These are phyloP conservation scores for Neolamprologus kungweensis DNA, from an alignment of 2,113 vertebrate species.

Conservation along the genomic window DNA sequence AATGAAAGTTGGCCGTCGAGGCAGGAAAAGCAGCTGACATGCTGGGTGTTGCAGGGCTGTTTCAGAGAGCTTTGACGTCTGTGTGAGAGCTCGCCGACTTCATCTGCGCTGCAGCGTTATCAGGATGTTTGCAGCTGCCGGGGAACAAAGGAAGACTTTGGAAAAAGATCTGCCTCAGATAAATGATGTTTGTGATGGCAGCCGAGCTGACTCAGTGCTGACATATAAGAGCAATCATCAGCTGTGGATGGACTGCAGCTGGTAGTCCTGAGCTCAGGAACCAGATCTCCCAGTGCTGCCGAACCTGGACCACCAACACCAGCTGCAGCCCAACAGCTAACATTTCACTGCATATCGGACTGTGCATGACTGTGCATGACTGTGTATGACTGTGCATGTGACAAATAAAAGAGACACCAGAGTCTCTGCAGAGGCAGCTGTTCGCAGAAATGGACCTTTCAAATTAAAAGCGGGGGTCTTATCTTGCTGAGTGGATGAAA, in stretches of 20 bases:
- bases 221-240: neutral
- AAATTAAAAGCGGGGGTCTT: neutral
- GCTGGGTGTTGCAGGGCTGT: neutral
- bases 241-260: neutral
- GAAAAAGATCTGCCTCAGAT: neutral
- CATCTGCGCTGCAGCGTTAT: neutral
- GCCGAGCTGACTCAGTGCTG: neutral
- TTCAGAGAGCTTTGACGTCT: neutral
- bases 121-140: neutral
- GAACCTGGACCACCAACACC: neutral
- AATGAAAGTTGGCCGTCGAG: accelerated
- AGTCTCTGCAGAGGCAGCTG: neutral
- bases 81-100: neutral
- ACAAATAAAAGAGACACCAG: neutral
- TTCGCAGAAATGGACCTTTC: neutral
- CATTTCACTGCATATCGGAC: neutral
- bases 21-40: neutral
- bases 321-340: neutral
- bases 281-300: neutral
- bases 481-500: neutral
- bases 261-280: neutral
- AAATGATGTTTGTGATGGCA: neutral
- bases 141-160: neutral
- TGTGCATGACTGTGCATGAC: accelerated
- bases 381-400: accelerated